Evolutionary conservation across 1,140 invertebrate genomes (phyloP), one percentile per base, ranked within the genome.

Genomic region (Drosophila ohnishii): DNA sequence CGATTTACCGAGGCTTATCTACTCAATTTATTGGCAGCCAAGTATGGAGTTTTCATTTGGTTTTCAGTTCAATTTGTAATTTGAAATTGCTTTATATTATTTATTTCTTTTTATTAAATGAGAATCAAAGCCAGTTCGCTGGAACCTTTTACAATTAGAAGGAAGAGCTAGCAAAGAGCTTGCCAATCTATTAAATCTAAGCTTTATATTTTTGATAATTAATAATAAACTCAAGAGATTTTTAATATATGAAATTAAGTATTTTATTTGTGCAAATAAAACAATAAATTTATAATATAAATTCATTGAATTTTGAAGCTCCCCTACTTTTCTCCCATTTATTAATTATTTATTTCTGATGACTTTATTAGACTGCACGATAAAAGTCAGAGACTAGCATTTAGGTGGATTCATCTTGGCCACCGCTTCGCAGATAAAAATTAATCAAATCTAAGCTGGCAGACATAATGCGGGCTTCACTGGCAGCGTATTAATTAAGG

Each of bases 401-500:
- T 47, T 16, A 8, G 11, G 25, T 13, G 13, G 14, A 22, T 10
- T 40, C 16, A 34, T 22, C 32, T 40, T 39, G 11, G 25, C 70
- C n/a, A 59, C 34, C 37, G 42, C 56, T 42, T 10, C 35, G 70
- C 37, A 35, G 32, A 66, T 39, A 39, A 75, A 75, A 66, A 76
- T 75, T 60, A 76, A 67, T 75, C 62, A 76, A 60, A 48, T n/a
- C 40, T 75, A 76, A 75, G 72, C 73, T 44, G 72, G 63, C 55
- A 48, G 25, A 60, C 42, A 32, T 45, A 75, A 56, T 58, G 62
- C 51, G 56, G 51, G 40, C 34, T 58, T 72, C 66, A 53, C 32
- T 22, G 47, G n/a, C 55, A 74, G 51, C 83, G 63, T 82, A 87
- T 87, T 86, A 86, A 86, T 86, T 86, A 87, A 78, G 75, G 75